Evolutionary conservation across 2,888 invertebrate species (phyloP), one percentile per base, ranked within the genome.

Genomic region (Tetropium fuscum): DNA sequence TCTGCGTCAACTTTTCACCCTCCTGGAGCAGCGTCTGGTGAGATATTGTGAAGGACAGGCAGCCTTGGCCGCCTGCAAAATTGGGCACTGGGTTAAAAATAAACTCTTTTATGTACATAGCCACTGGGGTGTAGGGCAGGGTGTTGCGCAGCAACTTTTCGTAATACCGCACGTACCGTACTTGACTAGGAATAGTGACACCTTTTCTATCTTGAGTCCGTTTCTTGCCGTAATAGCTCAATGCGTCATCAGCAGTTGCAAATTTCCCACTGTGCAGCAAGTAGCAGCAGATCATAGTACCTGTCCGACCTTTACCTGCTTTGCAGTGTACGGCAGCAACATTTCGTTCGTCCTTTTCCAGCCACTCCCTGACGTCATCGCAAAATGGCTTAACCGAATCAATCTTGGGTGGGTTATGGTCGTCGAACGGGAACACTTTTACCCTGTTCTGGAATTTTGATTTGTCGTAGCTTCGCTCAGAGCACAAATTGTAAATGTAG

Each of bases 241-340:
- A 87, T 48, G 97, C 97, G 71, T 94, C 93, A 67, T 91, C 89
- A 11, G 98, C 94, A 53, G 90, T 90, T 75, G 86, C 83, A 49
- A 62, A 72, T 53, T 60, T 64, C n/a, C 89, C 87, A 78, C 92
- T 90, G 83, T 97, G 97, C 70, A 98, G 85, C 77, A 99, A 86
- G 83, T 98, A 99, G 75, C 98, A 97, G 82, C 97, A 98, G 65
- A 99, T 95, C 98, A 99, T 99, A 83, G 93, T 87, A 83, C 97
- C 93, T 44, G 93, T 93, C 6, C 92, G 83, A 47, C 92, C 93
- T 78, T 99, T 99, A 59, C 99, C 99, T 41, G 98, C 99, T 85
- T 99, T 99, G 83, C 99, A 99, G 81, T 99, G 98, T 32, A 99
- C 94, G 16, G 92, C 98, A 20, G 97, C 98, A 1, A 98, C 94